phyloP scores from a whole-genome alignment of 2,888 invertebrate species.

The Tachina lurida region DNA sequence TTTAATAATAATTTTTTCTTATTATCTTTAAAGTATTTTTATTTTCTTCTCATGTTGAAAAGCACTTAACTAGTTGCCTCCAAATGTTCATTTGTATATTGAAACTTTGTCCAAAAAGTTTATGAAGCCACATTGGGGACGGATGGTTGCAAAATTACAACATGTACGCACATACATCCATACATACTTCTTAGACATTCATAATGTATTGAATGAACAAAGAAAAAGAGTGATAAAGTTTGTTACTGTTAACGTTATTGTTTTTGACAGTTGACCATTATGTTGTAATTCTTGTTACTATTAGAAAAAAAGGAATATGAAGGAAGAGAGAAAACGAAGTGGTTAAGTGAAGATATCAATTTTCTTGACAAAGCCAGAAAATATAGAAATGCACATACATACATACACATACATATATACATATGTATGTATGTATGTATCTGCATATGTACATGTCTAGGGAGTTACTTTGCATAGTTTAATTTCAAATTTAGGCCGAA shows the following conservation, averaged over 20 bases:
- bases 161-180: not conserved
- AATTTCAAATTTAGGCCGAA: too few relatives aligned
- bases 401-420: too few relatives aligned
- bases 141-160: conserved; percentile 53
- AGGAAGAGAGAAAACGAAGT: not conserved
- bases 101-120: conserved; percentile 5
- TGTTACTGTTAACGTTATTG: conserved; percentile 20
- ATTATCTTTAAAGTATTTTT: not conserved
- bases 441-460: too few relatives aligned
- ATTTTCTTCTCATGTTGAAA: not conserved
- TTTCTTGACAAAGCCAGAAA: too few relatives aligned
- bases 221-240: conserved; percentile 1
- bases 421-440: too few relatives aligned
- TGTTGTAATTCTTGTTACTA: not conserved
- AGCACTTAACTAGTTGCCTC: conserved; percentile 12
- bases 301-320: conserved; percentile 5
- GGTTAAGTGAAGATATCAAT: not conserved
- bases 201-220: not conserved
- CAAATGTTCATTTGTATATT: conserved; percentile 12
- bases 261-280: conserved; percentile 65
- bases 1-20: not conserved
- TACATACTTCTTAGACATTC: not conserved
- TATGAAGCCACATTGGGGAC: conserved; percentile 59
- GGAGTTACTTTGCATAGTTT: too few relatives aligned
- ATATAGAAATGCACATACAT: too few relatives aligned